Base-by-base conservation (phyloP, 2,797 vertebrate genomes). In the Paramormyrops hopkinsi region DNA sequence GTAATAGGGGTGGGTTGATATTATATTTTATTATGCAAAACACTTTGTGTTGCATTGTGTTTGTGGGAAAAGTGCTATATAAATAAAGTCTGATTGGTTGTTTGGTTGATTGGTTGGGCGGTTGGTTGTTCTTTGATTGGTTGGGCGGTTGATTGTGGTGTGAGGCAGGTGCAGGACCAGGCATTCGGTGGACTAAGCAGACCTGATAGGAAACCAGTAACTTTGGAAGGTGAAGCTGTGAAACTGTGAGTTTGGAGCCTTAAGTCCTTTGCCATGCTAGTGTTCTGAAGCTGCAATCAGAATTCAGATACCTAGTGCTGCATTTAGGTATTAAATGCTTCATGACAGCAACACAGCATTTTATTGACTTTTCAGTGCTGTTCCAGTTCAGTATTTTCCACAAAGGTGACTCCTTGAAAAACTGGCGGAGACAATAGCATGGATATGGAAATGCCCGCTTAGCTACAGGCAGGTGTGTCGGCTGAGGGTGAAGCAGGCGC, bases 381-480 rank as follows among this genome's bases (percentile, higher is more conserved):
- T 59, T 12, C 53, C 85, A 37, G 50, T 17, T 56, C 29, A 56
- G 56, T 56, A 56, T 37, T 87, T 87, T 56, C 50, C 51, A 87
- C 53, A 9, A 59, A 89, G 56, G 56, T 59, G 79, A 59, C 22
- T 85, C 79, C 54, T 48, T 59, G 25, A 25, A 51, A 65, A 41
- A 46, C 59, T 89, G 89, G 22, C 83, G 25, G 82, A 59, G 53
- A 51, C 22, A n/a, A 19, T 89, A 48, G 25, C 33, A 29, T 51
- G 65, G 46, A 87, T 56, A 19, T 88, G 86, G 89, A 56, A 53
- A 59, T 51, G 51, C 46, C 69, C 51, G 59, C 51, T 33, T 89
- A 46, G 89, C 51, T 88, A 62, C 51, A 19, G 85, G 51, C 86
- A 37, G 69, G 86, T 19, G 29, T 41, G 89, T 82, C 53, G 50